Conservation (phyloP, 1,140 invertebrate species). For the Orius insidiosus region DNA sequence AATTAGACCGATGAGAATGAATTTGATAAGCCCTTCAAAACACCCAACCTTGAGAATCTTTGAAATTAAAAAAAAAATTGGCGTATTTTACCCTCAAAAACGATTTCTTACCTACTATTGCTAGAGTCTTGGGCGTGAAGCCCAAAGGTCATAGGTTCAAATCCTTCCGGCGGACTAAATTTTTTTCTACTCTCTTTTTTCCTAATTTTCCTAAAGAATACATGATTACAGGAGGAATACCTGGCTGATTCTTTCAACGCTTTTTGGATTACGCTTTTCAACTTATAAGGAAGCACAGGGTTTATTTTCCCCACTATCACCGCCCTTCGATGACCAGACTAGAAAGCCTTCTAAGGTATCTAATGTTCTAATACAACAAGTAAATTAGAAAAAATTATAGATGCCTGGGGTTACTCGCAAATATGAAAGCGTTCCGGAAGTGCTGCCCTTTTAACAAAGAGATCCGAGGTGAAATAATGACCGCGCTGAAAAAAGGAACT, state of each 20-base stretch:
- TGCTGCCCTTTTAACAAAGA: constrained; percentile 83
- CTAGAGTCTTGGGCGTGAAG: no score
- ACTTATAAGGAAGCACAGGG: constrained; percentile 62
- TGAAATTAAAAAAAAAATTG: no score
- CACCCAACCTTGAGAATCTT: no score
- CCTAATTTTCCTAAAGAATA: no score
- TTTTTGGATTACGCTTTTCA: constrained; percentile 66
- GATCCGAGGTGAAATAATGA: constrained; percentile 63
- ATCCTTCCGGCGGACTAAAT: no score
- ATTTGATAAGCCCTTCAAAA: no score
- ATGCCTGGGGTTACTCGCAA: constrained; percentile 58
- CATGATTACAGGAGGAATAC: constrained; percentile 50
- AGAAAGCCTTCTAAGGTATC: constrained; percentile 55
- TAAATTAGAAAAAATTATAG: no score
- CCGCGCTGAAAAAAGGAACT: constrained; percentile 61
- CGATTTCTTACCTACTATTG: background rate
- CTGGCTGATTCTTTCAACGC: constrained; percentile 73
- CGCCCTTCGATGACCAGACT: constrained; percentile 49
- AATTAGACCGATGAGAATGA: no score
- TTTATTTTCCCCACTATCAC: constrained; percentile 64
- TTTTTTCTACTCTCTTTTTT: no score
- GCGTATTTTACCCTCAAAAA: no score
- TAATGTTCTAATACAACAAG: constrained; percentile 5
- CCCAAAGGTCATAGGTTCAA: no score
- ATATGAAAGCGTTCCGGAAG: constrained; percentile 69